Evolutionary conservation across 2,113 vertebrate species (phyloP).

Genomic region (Puntigrus tetrazona): DNA sequence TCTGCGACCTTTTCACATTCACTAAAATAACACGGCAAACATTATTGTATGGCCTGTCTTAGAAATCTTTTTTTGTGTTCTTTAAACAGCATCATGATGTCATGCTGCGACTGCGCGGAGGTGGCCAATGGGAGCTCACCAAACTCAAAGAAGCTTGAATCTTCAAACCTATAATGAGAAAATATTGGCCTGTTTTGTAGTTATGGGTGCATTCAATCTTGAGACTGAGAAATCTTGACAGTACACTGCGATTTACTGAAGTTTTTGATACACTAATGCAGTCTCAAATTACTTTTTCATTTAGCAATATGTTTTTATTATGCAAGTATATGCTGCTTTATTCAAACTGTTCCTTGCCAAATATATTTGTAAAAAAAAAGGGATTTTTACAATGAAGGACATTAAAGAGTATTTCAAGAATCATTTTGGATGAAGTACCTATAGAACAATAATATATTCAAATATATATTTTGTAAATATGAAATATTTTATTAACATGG

Average conservation of each 20-base stretch:
- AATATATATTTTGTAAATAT: background rate
- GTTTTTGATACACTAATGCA: background rate
- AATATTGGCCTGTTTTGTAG: background rate
- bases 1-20: background rate
- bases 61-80: background rate
- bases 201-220: background rate
- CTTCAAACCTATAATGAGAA: background rate
- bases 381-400: background rate
- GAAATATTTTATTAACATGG: background rate
- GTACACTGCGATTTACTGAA: background rate
- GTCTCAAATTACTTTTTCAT: background rate
- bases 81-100: conserved; percentile 86
- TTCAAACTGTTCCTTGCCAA: conserved; percentile 9
- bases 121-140: conserved; percentile 86
- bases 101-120: conserved; percentile 84
- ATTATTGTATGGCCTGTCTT: background rate
- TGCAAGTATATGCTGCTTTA: background rate
- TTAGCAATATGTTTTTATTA: background rate
- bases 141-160: conserved; percentile 69
- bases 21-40: background rate
- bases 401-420: background rate
- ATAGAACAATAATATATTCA: background rate
- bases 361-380: background rate
- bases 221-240: background rate
- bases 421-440: background rate